Base-by-base conservation (phyloP, 2,113 vertebrate genomes). In the Phoxinus phoxinus region DNA sequence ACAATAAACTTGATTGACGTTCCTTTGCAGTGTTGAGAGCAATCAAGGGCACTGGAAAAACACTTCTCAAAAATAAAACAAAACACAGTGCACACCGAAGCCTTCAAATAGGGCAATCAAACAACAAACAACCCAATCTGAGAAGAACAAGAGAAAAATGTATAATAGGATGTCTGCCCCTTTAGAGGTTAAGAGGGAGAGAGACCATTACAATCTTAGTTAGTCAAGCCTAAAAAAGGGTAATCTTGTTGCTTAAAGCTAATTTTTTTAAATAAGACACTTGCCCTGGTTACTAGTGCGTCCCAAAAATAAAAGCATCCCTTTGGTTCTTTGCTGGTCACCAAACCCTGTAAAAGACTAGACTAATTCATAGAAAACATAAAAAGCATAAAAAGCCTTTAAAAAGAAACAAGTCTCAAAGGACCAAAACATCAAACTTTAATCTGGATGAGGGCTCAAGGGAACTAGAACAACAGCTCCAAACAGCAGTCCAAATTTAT, bases 61-160 rank as follows among this genome's bases (percentile, higher is more conserved):
- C 25, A n/a, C 25, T 21, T 8, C 27, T 9, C 21, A 74, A 27
- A 41, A 25, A 53, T 6, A 46, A 46, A 32, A 32, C 6, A 7
- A 48, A 6, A 17, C 56, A 80, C 35, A 0, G 3, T 35, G 35
- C 23, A 61, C 77, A 41, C 35, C 7, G 4, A 25, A 27, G 11
- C 53, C 30, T 11, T 8, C 21, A 59, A 78, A 59, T 37, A 59
- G 19, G 27, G 76, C 56, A 79, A 79, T 79, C 77, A 79, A 79
- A 79, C 4, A 61, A 37, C 32, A 15, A 51, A 56, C 32, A 35
- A 58, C 35, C n/a, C 63, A 80, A 63, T 63, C 35, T 80, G 37
- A 79, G 11, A 58, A 37, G 30, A 59, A 59, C 10, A 37, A 37
- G 6, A n/a, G 23, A 25, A 32, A 41, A 25, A 59, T 63, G 6